A percentile compares a stretch with the other conserved stretches of the same genome.
phyloP scores from a whole-genome alignment of 2,113 vertebrate species.

The Vicugna pacos region DNA sequence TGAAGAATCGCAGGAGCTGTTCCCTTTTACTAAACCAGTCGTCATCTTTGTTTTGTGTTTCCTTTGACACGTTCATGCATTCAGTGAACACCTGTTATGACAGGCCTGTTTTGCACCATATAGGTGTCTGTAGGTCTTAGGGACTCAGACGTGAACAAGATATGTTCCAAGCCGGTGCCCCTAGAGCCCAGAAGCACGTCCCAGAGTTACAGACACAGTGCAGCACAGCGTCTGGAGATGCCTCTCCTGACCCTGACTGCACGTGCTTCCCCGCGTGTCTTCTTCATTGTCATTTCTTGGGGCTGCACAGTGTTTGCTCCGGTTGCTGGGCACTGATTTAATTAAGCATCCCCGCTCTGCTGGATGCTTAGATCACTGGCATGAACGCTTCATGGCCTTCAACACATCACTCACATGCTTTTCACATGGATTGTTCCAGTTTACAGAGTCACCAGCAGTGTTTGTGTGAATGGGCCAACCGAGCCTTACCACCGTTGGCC shows the following conservation, averaged over 20 bases:
- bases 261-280: not conserved
- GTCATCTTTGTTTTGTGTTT: not conserved
- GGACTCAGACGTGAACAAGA: not conserved
- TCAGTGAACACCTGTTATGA: not conserved
- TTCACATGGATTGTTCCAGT: not conserved
- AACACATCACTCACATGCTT: not conserved
- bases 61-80: not conserved
- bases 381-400: not conserved
- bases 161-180: not conserved
- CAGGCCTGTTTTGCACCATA: not conserved
- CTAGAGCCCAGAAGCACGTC: not conserved
- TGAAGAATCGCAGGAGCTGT: not conserved
- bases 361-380: not conserved
- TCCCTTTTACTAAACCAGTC: not conserved
- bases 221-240: not conserved
- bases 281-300: not conserved
- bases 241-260: not conserved
- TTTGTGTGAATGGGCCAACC: not conserved
- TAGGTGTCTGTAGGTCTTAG: not conserved
- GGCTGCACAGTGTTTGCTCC: not conserved
- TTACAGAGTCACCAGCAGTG: not conserved
- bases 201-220: not conserved
- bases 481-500: not conserved
- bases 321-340: rapidly evolving
- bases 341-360: rapidly evolving